These are phyloP conservation scores for Protaetia brevitarsis DNA, from an alignment of 1,140 invertebrate species.

Conservation along the genomic window DNA sequence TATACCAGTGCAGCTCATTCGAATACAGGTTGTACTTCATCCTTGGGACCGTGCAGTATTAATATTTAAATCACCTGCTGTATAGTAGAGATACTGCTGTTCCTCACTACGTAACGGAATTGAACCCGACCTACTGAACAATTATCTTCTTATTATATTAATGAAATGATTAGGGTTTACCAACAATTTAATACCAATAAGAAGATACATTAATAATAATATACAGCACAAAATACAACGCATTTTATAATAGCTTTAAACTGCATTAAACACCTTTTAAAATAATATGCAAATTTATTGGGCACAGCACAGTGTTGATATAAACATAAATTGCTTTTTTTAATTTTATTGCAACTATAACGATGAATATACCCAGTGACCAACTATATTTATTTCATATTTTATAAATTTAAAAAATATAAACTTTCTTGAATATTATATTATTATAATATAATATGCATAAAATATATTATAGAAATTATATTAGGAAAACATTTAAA, in stretches of 20 bases:
- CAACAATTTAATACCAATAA: not conserved
- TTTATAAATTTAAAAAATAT: too few species aligned
- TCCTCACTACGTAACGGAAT: not conserved
- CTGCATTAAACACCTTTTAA: not conserved
- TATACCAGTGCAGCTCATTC: conserved; percentile 2
- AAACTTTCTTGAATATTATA: too few species aligned
- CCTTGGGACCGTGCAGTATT: not conserved
- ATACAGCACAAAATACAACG: not conserved
- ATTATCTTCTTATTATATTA: not conserved
- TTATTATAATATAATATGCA: too few species aligned
- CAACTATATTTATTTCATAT: too few species aligned
- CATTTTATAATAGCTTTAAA: not conserved
- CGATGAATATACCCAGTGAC: too few species aligned
- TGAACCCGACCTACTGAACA: not conserved
- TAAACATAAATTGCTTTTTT: too few species aligned
- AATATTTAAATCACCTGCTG: not conserved
- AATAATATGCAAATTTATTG: not conserved
- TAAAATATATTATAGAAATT: too few species aligned
- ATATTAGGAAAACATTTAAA: too few species aligned
- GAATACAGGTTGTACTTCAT: conserved; percentile 10
- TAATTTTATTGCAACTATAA: too few species aligned
- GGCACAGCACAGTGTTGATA: too few species aligned
- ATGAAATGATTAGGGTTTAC: not conserved
- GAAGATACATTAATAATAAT: not conserved
- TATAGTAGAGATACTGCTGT: not conserved